Evolutionary conservation across 2,113 vertebrate species (phyloP).

Genomic region (Semicossyphus pulcher): DNA sequence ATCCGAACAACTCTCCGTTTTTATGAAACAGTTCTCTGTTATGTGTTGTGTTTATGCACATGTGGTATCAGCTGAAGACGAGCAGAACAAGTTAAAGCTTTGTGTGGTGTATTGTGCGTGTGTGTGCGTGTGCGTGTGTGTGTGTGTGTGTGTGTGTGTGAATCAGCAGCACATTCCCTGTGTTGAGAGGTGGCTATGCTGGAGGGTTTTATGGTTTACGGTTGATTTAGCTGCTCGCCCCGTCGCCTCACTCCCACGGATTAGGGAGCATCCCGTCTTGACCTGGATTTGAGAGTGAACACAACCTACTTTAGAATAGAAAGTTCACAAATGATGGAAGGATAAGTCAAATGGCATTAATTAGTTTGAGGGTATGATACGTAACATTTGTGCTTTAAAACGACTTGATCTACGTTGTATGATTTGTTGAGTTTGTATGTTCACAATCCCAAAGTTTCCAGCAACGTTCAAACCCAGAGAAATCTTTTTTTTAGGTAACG

Average conservation of each 20-base stretch:
- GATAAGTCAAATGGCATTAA: no score
- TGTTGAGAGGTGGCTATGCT: constrained; percentile 22
- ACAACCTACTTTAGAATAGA: constrained; percentile 51
- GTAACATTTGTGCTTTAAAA: no score
- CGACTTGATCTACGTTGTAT: no score
- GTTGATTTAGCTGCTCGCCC: constrained; percentile 51
- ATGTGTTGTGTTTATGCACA: constrained; percentile 13
- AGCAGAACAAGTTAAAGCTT: constrained; percentile 11
- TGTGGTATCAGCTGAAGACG: background rate
- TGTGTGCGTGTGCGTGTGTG: no score
- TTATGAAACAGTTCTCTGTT: background rate
- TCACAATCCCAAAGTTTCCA: no score
- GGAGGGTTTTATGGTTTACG: constrained; percentile 54
- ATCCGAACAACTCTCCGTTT: background rate
- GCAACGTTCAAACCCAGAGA: no score
- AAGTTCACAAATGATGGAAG: background rate
- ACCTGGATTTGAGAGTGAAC: constrained; percentile 63
- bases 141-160: constrained; percentile 9
- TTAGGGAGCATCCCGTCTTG: constrained; percentile 69
- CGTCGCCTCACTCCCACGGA: constrained; percentile 49
- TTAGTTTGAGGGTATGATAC: no score
- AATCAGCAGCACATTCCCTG: constrained; percentile 23
- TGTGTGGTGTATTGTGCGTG: constrained; percentile 5
- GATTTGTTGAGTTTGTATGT: no score
- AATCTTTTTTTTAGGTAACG: no score